Conservation (phyloP, 1,140 invertebrate genomes). For the Eueides isabella region DNA sequence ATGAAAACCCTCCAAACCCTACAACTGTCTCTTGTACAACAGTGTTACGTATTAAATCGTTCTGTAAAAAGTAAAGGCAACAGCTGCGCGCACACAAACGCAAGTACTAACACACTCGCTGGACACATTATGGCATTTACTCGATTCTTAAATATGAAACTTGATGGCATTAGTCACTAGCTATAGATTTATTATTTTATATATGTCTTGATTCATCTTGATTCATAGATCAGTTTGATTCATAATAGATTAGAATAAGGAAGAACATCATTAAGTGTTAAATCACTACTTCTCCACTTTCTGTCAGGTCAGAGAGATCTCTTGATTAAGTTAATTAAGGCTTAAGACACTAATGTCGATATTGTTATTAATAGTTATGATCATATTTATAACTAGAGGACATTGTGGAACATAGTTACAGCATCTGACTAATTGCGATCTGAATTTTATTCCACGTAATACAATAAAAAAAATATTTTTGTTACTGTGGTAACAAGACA, state of each 20-base stretch:
- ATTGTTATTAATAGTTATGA: too few species aligned
- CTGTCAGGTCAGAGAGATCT: too few species aligned
- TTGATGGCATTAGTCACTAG: neutral
- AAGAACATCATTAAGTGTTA: neutral
- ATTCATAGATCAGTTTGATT: neutral
- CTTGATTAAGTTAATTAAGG: too few species aligned
- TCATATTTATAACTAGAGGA: too few species aligned
- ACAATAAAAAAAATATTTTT: too few species aligned
- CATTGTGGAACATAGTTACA: too few species aligned
- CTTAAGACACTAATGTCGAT: too few species aligned
- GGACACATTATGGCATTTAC: conserved; percentile 23
- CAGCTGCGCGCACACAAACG: conserved; percentile 27
- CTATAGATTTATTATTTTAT: conserved; percentile 20
- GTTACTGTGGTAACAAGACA: too few species aligned
- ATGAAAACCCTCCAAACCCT: neutral
- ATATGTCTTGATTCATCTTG: conserved; percentile 1
- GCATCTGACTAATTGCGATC: too few species aligned
- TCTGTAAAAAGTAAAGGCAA: conserved; percentile 34
- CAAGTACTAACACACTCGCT: conserved; percentile 13
- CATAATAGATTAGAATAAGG: too few species aligned
- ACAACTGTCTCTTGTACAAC: conserved; percentile 36
- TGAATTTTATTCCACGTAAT: too few species aligned
- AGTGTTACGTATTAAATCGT: conserved; percentile 49
- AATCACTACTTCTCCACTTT: neutral
- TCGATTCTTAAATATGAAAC: conserved; percentile 18